These are phyloP conservation scores for Holothuria scabra DNA, from an alignment of 53 echinoderm and acorn worm species.

Conservation along the genomic window DNA sequence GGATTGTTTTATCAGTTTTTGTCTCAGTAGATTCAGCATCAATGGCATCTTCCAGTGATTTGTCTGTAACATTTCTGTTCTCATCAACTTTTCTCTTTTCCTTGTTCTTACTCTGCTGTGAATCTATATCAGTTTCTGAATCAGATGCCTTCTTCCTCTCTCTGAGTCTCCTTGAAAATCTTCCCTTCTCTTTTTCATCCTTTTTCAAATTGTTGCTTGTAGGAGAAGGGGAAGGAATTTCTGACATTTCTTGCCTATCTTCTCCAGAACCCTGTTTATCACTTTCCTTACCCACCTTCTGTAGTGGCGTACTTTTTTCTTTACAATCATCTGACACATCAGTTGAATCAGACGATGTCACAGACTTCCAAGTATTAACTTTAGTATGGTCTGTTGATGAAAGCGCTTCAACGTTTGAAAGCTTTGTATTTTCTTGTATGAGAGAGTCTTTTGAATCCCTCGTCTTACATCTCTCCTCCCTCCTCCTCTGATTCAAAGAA, in stretches of 20 bases:
- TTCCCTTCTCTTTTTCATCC: background rate
- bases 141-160: constrained; percentile 30
- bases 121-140: background rate
- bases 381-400: constrained; percentile 10
- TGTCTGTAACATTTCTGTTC: constrained; percentile 18
- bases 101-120: background rate
- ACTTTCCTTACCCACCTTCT: no score
- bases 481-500: constrained; percentile 15
- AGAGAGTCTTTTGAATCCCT: background rate
- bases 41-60: no score
- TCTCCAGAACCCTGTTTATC: no score
- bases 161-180: constrained; percentile 32
- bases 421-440: background rate
- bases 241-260: no score
- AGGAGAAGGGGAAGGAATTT: no score
- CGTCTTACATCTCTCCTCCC: constrained; percentile 29
- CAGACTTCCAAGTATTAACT: no score
- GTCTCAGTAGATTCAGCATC: no score
- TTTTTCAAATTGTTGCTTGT: no score
- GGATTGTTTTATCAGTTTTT: no score
- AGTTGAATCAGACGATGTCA: no score
- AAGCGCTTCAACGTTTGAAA: background rate
- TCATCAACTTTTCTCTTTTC: constrained; percentile 31
- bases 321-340: no score
- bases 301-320: no score